Evolutionary conservation across 2,797 vertebrate species (phyloP), one percentile per base, ranked within the genome.

Genomic region (Dipus sagitta): DNA sequence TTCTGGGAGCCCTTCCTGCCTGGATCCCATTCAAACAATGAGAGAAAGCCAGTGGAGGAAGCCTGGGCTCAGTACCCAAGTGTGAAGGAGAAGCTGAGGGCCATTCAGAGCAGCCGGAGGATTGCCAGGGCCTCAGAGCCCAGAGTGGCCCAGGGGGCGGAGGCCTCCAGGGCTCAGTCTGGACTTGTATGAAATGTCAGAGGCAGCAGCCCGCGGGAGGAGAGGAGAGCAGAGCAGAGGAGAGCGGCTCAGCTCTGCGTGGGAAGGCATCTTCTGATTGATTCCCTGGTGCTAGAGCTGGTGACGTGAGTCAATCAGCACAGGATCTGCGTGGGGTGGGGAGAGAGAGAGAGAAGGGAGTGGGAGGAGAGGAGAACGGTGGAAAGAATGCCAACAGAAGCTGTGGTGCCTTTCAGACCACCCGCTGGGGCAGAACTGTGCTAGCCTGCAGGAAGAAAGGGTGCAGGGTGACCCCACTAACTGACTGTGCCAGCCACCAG

Each of bases 201-300:
- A 85, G 88, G 93, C 65, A 58, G 79, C 88, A 86, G 78, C n/a
- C 75, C 54, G 47, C 60, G 5, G 86, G 87, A 92, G 93, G 79
- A 72, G 68, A 47, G 71, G 65, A 32, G 30, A 62, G 70, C 42
- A 67, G 72, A 72, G 74, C 77, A 70, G 68, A 28, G 58, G 62
- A 54, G 71, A 68, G 76, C 54, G 60, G 74, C 68, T 78, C 90
- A 87, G 83, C 18, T 67, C 80, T 74, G 90, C 79, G 96, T 89
- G 89, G 96, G 95, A 87, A 96, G 94, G 86, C 11, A 58, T 65
- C 90, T 93, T 95, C 60, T 88, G 95, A 96, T 95, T 85, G 92
- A 95, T 91, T 94, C 92, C 28, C 86, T 87, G 38, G 65, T 87
- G 87, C 6, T 26, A 15, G 76, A 79, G 84, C 93, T 6, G 78